Percentiles rank a stretch among this genome's conserved stretches.
Evolutionary conservation across 1,140 invertebrate genomes (phyloP).

Genomic region (Acyrthosiphon pisum): DNA sequence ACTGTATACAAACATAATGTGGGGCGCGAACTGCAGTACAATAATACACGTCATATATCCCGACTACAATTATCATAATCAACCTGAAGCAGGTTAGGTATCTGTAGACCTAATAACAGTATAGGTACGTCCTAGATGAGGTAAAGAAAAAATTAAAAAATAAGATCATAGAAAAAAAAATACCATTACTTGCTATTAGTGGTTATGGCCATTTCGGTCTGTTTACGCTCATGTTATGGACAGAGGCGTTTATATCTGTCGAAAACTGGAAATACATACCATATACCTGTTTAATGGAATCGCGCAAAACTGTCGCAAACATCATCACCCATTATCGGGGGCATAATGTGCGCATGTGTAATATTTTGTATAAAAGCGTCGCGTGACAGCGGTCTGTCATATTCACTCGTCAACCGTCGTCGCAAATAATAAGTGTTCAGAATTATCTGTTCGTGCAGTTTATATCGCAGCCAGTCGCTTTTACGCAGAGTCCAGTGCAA

Average conservation of each 20-base stretch:
- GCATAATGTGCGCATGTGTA: neutral
- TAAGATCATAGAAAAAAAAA: neutral
- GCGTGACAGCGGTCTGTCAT: neutral
- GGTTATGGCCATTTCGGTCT: slow-evolving; percentile 43
- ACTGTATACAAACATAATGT: neutral
- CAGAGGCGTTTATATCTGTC: neutral
- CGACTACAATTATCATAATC: neutral
- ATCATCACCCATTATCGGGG: slow-evolving; percentile 29
- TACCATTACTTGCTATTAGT: slow-evolving; percentile 30
- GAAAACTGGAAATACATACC: slow-evolving; percentile 31
- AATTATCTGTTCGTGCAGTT: slow-evolving; percentile 4
- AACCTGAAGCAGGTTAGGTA: neutral
- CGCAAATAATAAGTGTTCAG: neutral
- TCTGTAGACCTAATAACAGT: neutral
- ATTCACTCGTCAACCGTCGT: slow-evolving; percentile 18
- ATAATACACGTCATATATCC: neutral
- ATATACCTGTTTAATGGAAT: slow-evolving; percentile 32
- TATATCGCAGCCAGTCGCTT: neutral
- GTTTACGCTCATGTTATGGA: neutral
- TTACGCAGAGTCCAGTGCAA: neutral
- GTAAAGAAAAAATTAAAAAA: neutral
- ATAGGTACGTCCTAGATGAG: neutral
- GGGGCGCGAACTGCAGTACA: neutral
- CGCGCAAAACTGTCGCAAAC: slow-evolving; percentile 17
- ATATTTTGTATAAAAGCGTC: slow-evolving; percentile 42